A percentile compares a stretch with the other conserved stretches of the same genome.
Evolutionary conservation across 2,113 vertebrate genomes (phyloP).

Genomic region (Aegithalos caudatus): DNA sequence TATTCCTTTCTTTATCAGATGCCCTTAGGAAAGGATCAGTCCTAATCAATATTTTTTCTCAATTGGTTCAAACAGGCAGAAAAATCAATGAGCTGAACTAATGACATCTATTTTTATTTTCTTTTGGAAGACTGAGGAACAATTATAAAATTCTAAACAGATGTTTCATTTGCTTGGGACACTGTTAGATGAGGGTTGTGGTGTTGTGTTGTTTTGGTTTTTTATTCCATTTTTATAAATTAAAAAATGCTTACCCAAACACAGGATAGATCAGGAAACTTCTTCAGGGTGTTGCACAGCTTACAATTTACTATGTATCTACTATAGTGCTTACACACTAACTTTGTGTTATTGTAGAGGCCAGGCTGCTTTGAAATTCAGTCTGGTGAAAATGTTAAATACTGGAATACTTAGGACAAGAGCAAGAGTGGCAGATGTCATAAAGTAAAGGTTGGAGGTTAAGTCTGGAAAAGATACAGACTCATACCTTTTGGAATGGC

Average conservation of each 20-base stretch:
- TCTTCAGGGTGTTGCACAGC: background rate
- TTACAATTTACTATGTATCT: background rate
- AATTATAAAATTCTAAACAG: conserved; percentile 46
- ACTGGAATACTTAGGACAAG: background rate
- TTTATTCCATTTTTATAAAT: background rate
- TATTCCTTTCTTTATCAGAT: conserved; percentile 69
- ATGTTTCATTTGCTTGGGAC: background rate
- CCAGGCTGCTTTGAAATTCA: background rate
- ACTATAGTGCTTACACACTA: background rate
- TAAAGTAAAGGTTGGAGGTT: background rate
- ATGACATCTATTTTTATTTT: conserved; percentile 70
- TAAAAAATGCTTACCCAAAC: background rate
- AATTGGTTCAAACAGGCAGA: conserved; percentile 67
- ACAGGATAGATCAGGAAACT: background rate
- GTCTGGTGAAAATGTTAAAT: background rate
- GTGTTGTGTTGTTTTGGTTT: background rate
- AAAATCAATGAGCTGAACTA: conserved; percentile 75
- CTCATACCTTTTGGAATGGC: background rate
- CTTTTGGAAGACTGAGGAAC: conserved; percentile 22
- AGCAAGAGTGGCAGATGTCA: background rate
- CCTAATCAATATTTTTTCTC: conserved; percentile 76
- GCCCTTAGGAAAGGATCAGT: conserved; percentile 75
- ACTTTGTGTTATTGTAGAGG: background rate
- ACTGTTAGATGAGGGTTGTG: background rate
- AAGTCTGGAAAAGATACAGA: background rate